Percentiles rank a stretch among this genome's conserved stretches.
Evolutionary conservation across 2,888 invertebrate genomes (phyloP).

Genomic region (Allacma fusca): DNA sequence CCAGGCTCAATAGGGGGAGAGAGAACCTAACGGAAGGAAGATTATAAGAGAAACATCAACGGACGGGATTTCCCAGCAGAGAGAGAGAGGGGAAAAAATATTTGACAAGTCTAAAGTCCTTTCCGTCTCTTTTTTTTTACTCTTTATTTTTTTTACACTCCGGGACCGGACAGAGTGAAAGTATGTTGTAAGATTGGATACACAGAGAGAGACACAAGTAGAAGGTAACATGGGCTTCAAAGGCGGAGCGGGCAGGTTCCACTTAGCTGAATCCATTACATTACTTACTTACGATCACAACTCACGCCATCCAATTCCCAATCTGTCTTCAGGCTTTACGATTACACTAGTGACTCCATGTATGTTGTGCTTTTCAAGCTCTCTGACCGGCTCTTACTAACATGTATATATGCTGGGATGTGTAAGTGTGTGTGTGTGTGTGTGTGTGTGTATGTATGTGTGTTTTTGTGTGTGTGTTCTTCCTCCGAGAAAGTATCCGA

Average conservation of each 20-base stretch:
- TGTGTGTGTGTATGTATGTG: too few relatives aligned
- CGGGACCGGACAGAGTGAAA: neutral
- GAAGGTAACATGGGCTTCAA: slow-evolving; percentile 8
- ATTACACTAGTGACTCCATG: too few relatives aligned
- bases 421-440: too few relatives aligned
- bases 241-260: slow-evolving; percentile 36
- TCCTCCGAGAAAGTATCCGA: too few relatives aligned
- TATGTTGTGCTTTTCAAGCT: neutral
- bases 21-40: too few relatives aligned
- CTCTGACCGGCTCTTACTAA: neutral
- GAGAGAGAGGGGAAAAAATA: too few relatives aligned
- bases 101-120: too few relatives aligned
- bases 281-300: slow-evolving; percentile 45
- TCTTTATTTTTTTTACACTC: neutral
- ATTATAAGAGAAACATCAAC: too few relatives aligned
- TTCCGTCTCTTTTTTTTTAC: too few relatives aligned
- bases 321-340: slow-evolving; percentile 36
- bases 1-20: too few relatives aligned
- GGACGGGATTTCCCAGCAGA: too few relatives aligned
- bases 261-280: slow-evolving; percentile 47
- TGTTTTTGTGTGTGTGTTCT: too few relatives aligned
- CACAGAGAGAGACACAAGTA: neutral
- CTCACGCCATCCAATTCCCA: slow-evolving; percentile 46
- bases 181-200: neutral
- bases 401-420: neutral